A percentile compares a stretch with the other conserved stretches of the same genome.
Conservation (phyloP, 2,888 invertebrate species). For the Tuberolachnus salignus region DNA sequence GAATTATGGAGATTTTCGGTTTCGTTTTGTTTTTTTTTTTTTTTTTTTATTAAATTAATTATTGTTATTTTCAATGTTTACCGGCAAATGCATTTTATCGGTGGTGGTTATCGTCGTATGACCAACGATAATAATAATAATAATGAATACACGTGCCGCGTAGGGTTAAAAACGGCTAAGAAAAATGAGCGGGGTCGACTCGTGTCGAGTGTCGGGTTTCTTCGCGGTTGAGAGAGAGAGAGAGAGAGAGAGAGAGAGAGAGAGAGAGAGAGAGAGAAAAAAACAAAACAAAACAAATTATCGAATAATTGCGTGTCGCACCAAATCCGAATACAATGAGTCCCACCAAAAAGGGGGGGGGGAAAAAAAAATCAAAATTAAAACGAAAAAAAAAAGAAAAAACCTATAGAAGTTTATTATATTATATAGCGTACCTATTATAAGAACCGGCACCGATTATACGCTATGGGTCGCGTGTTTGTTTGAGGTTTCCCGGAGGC, state of each 20-base stretch:
- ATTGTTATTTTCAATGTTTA: background rate
- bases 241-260: no score
- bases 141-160: conserved; percentile 11
- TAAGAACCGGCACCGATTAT: conserved; percentile 4
- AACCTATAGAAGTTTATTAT: background rate
- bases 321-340: conserved; percentile 19
- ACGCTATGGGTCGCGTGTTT: conserved; percentile 1
- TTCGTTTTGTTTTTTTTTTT: no score
- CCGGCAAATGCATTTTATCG: background rate
- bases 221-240: conserved; percentile 11
- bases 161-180: conserved; percentile 13
- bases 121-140: background rate
- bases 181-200: conserved; percentile 34
- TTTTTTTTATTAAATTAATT: no score
- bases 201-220: conserved; percentile 45
- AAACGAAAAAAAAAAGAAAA: conserved; percentile 19
- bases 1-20: no score
- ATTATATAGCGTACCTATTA: background rate
- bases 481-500: conserved; percentile 28
- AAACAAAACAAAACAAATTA: conserved; percentile 33
- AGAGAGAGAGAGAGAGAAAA: no score
- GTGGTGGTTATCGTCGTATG: no score
- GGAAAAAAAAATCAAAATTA: no score
- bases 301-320: conserved; percentile 26
- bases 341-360: background rate